Evolutionary conservation across 2,113 vertebrate genomes (phyloP).

Genomic region (Delphinapterus leucas): DNA sequence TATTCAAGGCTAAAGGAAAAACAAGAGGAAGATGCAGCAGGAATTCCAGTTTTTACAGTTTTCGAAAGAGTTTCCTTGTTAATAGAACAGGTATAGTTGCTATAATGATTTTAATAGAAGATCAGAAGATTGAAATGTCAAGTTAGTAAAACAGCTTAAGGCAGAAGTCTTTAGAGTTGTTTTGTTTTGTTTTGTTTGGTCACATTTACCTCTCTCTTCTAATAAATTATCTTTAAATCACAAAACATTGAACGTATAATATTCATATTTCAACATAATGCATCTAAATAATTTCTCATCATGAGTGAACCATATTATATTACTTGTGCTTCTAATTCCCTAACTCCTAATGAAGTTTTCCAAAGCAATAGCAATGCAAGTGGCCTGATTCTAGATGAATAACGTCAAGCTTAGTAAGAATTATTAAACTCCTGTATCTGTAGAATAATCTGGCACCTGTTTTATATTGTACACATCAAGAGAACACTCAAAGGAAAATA

Average conservation of each 20-base stretch:
- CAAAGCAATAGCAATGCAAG: slow-evolving; percentile 77
- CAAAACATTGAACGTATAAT: slow-evolving; percentile 63
- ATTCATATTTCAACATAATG: slow-evolving; percentile 73
- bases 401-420: slow-evolving; percentile 76
- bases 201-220: not conserved
- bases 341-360: slow-evolving; percentile 81
- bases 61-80: not conserved
- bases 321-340: slow-evolving; percentile 72
- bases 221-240: slow-evolving; percentile 60
- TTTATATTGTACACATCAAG: slow-evolving; percentile 75
- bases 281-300: slow-evolving; percentile 66
- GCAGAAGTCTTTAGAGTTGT: not conserved
- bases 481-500: slow-evolving; percentile 78
- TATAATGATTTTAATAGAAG: not conserved
- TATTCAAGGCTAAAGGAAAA: not conserved
- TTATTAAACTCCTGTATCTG: slow-evolving; percentile 72
- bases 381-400: slow-evolving; percentile 79
- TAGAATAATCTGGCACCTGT: slow-evolving; percentile 78
- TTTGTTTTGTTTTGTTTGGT: not conserved
- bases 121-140: not conserved
- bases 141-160: not conserved
- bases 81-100: not conserved
- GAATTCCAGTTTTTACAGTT: not conserved
- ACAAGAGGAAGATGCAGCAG: not conserved
- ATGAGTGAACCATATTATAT: slow-evolving; percentile 70